Conservation (phyloP, 2,888 invertebrate genomes). For the Dynastes grantii region DNA sequence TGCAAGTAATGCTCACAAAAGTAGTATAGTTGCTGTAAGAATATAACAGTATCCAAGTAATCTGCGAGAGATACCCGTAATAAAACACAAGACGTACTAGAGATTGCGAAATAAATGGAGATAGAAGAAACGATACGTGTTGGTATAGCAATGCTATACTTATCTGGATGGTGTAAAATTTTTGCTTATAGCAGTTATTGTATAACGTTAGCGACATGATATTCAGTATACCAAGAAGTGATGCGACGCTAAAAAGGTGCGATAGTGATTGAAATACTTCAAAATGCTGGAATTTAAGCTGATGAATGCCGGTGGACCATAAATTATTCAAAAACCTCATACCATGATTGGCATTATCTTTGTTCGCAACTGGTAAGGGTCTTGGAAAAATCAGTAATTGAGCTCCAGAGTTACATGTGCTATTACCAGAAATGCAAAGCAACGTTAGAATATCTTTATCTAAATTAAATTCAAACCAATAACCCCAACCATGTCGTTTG, state of each 20-base stretch:
- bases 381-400: background rate
- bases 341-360: background rate
- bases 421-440: conserved; percentile 7
- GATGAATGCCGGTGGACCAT: background rate
- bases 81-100: background rate
- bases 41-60: conserved; percentile 11
- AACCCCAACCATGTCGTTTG: background rate
- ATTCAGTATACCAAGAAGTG: background rate
- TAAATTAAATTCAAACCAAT: background rate
- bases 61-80: background rate
- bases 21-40: background rate
- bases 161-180: conserved; percentile 12
- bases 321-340: background rate
- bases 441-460: background rate
- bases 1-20: background rate
- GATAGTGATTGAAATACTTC: background rate
- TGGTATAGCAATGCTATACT: background rate
- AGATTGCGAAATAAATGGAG: background rate
- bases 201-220: background rate
- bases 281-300: background rate
- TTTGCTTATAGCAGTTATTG: background rate
- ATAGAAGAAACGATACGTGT: background rate
- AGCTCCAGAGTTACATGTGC: background rate
- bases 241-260: background rate
- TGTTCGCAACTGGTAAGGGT: background rate